Evolutionary conservation across 2,797 vertebrate species (phyloP).

Genomic region (Coendou prehensilis): DNA sequence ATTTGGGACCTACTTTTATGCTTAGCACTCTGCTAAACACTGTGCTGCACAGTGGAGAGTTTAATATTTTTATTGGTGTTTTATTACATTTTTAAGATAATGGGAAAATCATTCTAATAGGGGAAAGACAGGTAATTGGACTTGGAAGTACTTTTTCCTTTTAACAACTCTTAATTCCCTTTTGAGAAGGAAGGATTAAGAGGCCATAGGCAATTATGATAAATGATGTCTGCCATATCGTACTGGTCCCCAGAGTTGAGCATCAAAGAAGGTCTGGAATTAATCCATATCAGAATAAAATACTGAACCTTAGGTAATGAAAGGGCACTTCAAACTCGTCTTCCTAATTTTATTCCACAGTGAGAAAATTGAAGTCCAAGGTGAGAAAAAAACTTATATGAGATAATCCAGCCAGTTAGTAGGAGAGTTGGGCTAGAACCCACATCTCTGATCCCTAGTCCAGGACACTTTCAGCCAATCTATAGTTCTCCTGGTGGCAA

Average conservation of each 20-base stretch:
- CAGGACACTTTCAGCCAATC: background rate
- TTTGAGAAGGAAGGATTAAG: conserved; percentile 48
- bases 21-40: background rate
- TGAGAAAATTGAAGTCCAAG: background rate
- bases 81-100: conserved; percentile 54
- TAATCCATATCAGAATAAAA: background rate
- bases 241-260: background rate
- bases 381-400: background rate
- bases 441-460: background rate
- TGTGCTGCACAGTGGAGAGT: background rate
- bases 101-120: background rate
- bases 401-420: background rate
- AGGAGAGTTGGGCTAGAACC: background rate
- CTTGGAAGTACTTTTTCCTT: conserved; percentile 33
- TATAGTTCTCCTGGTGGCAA: background rate
- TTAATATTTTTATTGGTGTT: conserved; percentile 12
- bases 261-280: background rate
- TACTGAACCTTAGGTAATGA: background rate
- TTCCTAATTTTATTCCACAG: background rate
- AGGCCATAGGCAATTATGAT: background rate
- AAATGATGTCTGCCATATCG: background rate
- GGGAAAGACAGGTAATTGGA: conserved; percentile 29
- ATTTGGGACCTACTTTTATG: background rate
- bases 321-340: background rate
- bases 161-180: conserved; percentile 43